phyloP scores from a whole-genome alignment of 1,140 invertebrate species.

The Procambarus virginalis region DNA sequence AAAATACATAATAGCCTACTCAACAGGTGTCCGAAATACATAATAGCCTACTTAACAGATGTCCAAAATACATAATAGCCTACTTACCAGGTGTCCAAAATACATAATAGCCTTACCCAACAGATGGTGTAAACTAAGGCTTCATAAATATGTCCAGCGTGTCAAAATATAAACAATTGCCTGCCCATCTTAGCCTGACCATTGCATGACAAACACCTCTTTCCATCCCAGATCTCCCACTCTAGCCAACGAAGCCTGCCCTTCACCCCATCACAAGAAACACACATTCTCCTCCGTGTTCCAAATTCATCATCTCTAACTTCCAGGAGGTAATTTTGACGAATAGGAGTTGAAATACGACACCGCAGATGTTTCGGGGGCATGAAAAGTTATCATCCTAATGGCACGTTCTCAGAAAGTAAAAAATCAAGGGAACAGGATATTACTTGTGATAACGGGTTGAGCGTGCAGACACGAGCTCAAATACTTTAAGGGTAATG shows the following conservation, averaged over 20 bases:
- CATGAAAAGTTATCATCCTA: neutral
- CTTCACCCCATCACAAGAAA: neutral
- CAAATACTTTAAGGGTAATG: neutral
- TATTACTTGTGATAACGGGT: neutral
- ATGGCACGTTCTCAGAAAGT: neutral
- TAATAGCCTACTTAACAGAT: too few species aligned
- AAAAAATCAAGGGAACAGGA: neutral
- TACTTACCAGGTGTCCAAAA: too few species aligned
- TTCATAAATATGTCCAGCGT: too few species aligned
- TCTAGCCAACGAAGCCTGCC: neutral
- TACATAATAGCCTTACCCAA: too few species aligned
- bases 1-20: too few species aligned
- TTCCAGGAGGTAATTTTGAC: neutral
- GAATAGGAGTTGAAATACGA: neutral
- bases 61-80: too few species aligned
- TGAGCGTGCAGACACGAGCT: neutral
- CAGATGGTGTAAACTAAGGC: too few species aligned
- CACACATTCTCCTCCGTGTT: neutral
- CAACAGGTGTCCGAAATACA: too few species aligned
- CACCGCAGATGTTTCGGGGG: neutral
- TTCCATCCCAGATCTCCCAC: neutral
- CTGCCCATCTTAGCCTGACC: too few species aligned
- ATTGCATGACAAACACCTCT: neutral
- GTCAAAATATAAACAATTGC: too few species aligned
- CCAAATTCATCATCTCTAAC: neutral